Evolutionary conservation across 2,797 vertebrate species (phyloP).

Genomic region (Leptatherina wallacei): DNA sequence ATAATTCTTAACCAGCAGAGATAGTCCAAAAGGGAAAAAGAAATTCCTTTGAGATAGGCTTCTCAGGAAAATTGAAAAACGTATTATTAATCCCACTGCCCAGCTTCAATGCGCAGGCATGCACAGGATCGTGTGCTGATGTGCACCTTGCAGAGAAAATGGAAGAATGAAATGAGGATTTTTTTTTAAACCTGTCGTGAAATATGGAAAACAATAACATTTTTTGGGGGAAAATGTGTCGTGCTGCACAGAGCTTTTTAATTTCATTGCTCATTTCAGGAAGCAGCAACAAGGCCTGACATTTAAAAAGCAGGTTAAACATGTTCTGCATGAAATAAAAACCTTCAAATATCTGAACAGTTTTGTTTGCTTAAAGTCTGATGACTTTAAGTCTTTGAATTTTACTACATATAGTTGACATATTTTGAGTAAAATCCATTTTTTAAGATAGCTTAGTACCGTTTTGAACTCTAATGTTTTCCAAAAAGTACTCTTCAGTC

Average conservation of each 20-base stretch:
- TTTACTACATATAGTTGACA: too few species aligned
- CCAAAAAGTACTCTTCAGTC: too few species aligned
- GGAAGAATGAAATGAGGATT: conserved; percentile 19
- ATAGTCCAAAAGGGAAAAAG: conserved; percentile 58
- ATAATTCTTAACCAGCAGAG: conserved; percentile 68
- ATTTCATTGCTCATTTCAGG: conserved; percentile 30
- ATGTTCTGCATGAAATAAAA: background rate
- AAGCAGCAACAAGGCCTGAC: conserved; percentile 15
- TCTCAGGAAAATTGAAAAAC: conserved; percentile 72
- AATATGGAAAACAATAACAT: conserved; percentile 9
- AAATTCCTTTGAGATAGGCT: conserved; percentile 68
- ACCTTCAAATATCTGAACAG: background rate
- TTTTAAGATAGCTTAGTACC: background rate
- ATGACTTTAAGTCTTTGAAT: background rate
- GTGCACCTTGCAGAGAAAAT: conserved; percentile 28
- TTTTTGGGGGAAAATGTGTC: background rate
- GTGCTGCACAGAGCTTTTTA: background rate
- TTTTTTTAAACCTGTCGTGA: background rate
- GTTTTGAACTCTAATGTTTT: background rate
- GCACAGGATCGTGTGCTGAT: conserved; percentile 1
- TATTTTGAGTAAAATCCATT: too few species aligned
- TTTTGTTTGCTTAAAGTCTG: background rate
- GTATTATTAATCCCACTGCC: conserved; percentile 66
- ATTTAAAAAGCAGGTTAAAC: conserved; percentile 5
- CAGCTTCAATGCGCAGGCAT: conserved; percentile 9